These are phyloP conservation scores for Pluvianellus socialis DNA, from an alignment of 2,113 vertebrate species.

Conservation along the genomic window DNA sequence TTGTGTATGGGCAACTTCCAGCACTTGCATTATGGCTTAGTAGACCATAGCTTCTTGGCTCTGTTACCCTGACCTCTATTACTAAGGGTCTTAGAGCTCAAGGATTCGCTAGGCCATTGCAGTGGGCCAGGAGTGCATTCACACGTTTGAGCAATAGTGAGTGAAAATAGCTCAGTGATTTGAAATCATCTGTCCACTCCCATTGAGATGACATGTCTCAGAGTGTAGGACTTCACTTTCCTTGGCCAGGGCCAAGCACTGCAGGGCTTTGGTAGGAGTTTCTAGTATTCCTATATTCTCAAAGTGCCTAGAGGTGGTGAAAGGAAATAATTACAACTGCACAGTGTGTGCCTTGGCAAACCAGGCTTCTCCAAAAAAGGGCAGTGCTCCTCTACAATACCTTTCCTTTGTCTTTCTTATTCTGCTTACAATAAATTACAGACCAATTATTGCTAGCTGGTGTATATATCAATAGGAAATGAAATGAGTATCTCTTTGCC, in stretches of 20 bases:
- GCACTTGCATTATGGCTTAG: not conserved
- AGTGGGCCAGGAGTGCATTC: too few relatives aligned
- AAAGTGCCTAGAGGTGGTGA: not conserved
- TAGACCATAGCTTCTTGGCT: not conserved
- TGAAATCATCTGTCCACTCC: not conserved
- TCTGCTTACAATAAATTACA: not conserved
- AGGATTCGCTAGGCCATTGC: not conserved
- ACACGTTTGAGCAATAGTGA: accelerated
- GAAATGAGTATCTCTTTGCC: not conserved
- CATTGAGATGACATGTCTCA: accelerated
- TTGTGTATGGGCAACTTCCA: not conserved
- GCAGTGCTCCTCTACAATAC: not conserved
- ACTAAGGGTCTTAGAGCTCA: not conserved
- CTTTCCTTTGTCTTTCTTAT: not conserved
- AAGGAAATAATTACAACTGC: not conserved
- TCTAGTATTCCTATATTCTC: not conserved
- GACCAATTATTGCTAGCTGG: not conserved
- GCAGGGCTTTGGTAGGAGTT: not conserved
- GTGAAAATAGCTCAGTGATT: not conserved
- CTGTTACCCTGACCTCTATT: not conserved
- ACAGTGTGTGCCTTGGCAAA: not conserved
- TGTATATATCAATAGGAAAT: not conserved
- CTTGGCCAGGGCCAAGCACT: not conserved
- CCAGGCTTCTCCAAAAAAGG: not conserved
- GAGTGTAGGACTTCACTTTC: not conserved